Conservation (phyloP, 2,888 invertebrate genomes). For the Caenorhabditis drosophilae region DNA sequence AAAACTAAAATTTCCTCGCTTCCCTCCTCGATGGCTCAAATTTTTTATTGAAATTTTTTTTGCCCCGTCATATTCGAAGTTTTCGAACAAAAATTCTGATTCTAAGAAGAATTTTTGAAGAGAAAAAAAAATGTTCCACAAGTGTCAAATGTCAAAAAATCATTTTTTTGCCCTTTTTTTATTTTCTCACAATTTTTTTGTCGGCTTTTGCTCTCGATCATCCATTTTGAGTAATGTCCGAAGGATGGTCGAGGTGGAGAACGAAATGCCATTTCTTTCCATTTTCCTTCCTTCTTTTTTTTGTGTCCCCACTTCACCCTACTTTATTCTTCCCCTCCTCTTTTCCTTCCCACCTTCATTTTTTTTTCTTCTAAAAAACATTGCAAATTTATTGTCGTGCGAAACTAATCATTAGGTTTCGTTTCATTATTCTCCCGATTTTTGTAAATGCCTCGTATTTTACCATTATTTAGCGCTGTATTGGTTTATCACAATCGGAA, state of each 20-base stretch:
- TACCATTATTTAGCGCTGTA: background rate
- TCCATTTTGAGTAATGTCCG: background rate
- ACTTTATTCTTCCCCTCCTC: too few species aligned
- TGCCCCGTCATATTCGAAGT: background rate
- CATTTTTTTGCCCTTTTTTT: background rate
- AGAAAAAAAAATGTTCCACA: background rate
- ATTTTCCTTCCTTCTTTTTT: background rate
- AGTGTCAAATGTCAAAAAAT: background rate
- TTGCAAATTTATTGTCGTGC: constrained; percentile 7
- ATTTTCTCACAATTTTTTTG: background rate
- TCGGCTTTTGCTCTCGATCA: background rate
- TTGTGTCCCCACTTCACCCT: background rate
- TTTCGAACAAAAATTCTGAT: background rate
- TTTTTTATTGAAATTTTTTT: background rate
- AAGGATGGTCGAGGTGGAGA: too few species aligned
- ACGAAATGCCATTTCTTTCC: too few species aligned
- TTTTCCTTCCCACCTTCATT: too few species aligned
- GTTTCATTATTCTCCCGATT: background rate
- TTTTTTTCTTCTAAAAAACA: background rate
- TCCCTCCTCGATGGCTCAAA: background rate
- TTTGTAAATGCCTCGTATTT: background rate
- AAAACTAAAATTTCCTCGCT: background rate
- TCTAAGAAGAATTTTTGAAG: background rate
- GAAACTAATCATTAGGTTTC: background rate
- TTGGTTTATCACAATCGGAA: background rate